A percentile compares a stretch with the other conserved stretches of the same genome.
Conservation (phyloP, 2,797 vertebrate species). For the Chaetophractus vellerosus region DNA sequence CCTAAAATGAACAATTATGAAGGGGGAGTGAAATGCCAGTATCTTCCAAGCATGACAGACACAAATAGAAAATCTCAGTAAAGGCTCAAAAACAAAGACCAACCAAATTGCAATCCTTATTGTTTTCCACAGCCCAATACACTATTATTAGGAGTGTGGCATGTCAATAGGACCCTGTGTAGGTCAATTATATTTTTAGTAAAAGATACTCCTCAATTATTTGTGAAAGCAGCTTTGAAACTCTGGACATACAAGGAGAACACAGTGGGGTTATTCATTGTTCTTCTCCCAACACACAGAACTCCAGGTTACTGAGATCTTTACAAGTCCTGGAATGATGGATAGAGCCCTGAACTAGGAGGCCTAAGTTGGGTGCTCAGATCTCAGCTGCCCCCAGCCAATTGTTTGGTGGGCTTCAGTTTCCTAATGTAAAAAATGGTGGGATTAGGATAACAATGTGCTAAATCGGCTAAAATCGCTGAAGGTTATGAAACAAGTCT, state of each 20-base stretch:
- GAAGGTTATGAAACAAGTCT: neutral
- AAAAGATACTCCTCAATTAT: constrained; percentile 9
- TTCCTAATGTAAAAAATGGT: neutral
- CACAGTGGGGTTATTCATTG: neutral
- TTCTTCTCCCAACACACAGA: neutral
- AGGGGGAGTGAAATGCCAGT: neutral
- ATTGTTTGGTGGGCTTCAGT: neutral
- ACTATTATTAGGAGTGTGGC: neutral
- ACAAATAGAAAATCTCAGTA: constrained; percentile 37
- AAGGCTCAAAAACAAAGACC: constrained; percentile 19
- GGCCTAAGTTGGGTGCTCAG: neutral
- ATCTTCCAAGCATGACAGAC: constrained; percentile 49
- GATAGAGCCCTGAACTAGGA: neutral
- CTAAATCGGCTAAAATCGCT: neutral
- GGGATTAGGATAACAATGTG: neutral
- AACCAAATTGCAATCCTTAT: neutral
- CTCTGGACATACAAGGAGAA: neutral
- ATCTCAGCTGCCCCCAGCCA: neutral
- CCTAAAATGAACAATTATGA: constrained; percentile 28
- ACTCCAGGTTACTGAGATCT: neutral
- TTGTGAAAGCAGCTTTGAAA: constrained; percentile 67
- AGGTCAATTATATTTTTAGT: neutral
- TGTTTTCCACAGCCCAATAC: neutral
- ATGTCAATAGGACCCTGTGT: neutral
- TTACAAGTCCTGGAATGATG: neutral